Evolutionary conservation across 2,888 invertebrate genomes (phyloP), one percentile per base, ranked within the genome.

Genomic region (Campoplex nolae): DNA sequence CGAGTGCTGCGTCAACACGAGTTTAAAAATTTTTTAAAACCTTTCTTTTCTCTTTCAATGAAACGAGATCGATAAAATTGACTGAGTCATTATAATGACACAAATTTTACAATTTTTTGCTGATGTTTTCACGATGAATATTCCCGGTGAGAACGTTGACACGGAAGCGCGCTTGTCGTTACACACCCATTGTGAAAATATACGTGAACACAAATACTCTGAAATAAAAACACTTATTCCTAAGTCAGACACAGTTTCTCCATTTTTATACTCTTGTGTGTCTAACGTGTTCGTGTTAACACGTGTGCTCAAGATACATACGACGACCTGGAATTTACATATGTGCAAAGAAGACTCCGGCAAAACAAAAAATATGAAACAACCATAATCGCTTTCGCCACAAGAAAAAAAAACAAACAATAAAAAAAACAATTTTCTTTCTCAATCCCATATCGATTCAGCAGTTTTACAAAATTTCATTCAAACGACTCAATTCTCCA

Each of bases 101-200:
- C 48, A 28, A 35, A 54, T 73, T 73, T 58, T 56, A 8, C 2
- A 35, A 58, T 35, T 62, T 65, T 18, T 73, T 62, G n/a, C 45
- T 62, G 75, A 79, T 68, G 62, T 83, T 54, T 23, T 51, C 54
- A 56, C 62, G 73, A 62, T 42, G 18, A 68, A 62, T 58, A 38
- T 68, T 81, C 68, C 70, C 28, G 80, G 65, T 68, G 80, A 73
- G 84, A 81, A 78, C 86, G 48, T 78, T 62, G 81, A 84, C 84
- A 84, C 75, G 81, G 70, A 75, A 78, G 78, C 45, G 78, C 74
- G 77, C 78, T 51, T 77, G 71, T 73, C 74, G 23, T 70, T 32
- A 62, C 62, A 28, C 48, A 62, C 78, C 78, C 38, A 68, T 13
- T n/a, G 84, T 54, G 82, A 82, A 84, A 87, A 78, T 87, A 78